Percentiles rank a stretch among this genome's conserved stretches.
These are phyloP conservation scores for Tuta absoluta DNA, from an alignment of 2,888 invertebrate species.

Conservation along the genomic window DNA sequence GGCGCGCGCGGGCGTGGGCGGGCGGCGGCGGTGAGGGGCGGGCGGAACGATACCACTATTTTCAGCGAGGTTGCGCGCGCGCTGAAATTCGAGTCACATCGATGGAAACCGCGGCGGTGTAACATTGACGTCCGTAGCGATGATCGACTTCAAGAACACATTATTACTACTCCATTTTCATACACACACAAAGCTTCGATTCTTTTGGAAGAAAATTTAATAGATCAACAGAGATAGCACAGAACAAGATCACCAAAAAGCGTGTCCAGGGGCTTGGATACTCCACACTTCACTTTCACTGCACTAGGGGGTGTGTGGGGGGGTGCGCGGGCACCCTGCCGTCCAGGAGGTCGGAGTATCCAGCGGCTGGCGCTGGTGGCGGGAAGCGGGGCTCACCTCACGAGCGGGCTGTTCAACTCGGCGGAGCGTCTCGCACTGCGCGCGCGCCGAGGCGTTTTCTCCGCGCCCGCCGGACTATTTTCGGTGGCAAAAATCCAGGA, in stretches of 20 bases:
- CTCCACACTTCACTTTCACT: slow-evolving; percentile 51
- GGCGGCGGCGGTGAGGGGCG: slow-evolving; percentile 44
- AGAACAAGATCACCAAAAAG: slow-evolving; percentile 33
- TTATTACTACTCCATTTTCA: slow-evolving; percentile 11
- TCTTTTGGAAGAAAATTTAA: background rate
- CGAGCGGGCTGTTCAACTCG: slow-evolving; percentile 78
- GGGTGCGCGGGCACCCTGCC: slow-evolving; percentile 19
- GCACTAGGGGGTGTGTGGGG: slow-evolving; percentile 30
- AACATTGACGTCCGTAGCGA: slow-evolving; percentile 32
- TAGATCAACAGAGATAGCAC: slow-evolving; percentile 4
- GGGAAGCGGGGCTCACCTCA: slow-evolving; percentile 74
- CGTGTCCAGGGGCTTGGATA: slow-evolving; percentile 55
- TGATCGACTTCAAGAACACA: background rate
- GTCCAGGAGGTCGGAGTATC: slow-evolving; percentile 55
- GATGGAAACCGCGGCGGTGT: slow-evolving; percentile 44
- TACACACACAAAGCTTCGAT: slow-evolving; percentile 35
- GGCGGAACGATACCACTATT: slow-evolving; percentile 65
- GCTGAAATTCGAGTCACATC: slow-evolving; percentile 76
- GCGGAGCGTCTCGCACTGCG: slow-evolving; percentile 81
- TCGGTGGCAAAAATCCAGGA: slow-evolving; percentile 80
- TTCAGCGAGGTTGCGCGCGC: slow-evolving; percentile 76
- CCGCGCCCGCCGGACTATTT: slow-evolving; percentile 76
- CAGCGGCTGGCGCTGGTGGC: slow-evolving; percentile 38
- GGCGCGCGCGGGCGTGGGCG: slow-evolving; percentile 45
- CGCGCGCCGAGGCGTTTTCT: slow-evolving; percentile 63